Base-by-base conservation (phyloP, 2,797 vertebrate genomes). In the Mormyrus hasselquistii region DNA sequence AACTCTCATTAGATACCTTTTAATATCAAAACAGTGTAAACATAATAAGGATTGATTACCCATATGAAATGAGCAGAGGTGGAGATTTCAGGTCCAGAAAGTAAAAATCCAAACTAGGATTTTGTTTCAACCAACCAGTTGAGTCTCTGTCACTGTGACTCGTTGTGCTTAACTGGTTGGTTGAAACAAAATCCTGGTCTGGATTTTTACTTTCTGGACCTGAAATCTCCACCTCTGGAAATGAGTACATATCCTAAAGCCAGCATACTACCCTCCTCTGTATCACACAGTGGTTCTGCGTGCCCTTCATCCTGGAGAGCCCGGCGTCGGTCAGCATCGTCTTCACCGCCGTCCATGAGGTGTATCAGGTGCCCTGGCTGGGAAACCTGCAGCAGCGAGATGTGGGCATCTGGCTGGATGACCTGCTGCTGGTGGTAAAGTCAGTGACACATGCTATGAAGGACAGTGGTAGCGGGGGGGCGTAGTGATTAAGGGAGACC, bases 331-430 rank as follows among this genome's bases (percentile, higher is more conserved):
- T 92, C 86, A 94, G 92, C 90, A 93, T 96, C 89, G 92, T 90
- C 55, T 90, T 92, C 87, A 95, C 96, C 14, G 94, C 95, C 55
- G 90, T 90, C 4, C 93, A 93, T 50, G 87, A 87, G 0, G 89
- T 90, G 87, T 91, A 94, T 76, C 96, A 96, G 92, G 91, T 87
- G 0, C 92, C 95, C 49, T 96, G 96, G 96, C 88, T 93, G 0
- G 96, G 96, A 59, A 94, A 91, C 38, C 90, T 96, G 88, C 92
- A 95, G 87, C 91, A 90, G 6, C 89, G 90, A 2, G 92, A 95
- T 9, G 16, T 93, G 88, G 94, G 95, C 79, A 88, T 92, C 85
- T 97, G 96, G 96, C 82, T 96, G 62, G 96, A 96, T 38, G 87
- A 92, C 2, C 0, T 94, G 14, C 88, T 94, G 82, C 62, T 93